Conservation (phyloP, 1,140 invertebrate genomes). For the Zaprionus davidi region DNA sequence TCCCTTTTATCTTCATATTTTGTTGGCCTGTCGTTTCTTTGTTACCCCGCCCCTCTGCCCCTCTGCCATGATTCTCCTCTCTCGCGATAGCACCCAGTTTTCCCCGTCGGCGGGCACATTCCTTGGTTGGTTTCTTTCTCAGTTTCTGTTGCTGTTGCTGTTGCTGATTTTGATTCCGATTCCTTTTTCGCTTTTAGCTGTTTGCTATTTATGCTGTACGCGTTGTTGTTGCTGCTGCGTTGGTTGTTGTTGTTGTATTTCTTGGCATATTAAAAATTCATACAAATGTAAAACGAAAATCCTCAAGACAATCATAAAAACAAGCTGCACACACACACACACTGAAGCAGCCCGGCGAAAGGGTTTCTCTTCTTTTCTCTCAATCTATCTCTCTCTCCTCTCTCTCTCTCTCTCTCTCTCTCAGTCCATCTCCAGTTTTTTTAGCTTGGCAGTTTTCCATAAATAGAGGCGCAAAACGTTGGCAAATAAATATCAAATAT, state of each 20-base stretch:
- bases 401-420: constrained; percentile 25
- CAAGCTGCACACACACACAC: constrained; percentile 5
- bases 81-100: not conserved
- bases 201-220: constrained; percentile 71
- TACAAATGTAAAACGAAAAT: constrained; percentile 82
- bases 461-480: constrained; percentile 53
- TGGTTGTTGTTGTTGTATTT: constrained; percentile 50
- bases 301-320: constrained; percentile 82
- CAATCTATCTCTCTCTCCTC: not conserved
- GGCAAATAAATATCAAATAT: constrained; percentile 77
- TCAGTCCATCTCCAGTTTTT: not conserved
- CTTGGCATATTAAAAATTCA: constrained; percentile 78
- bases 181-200: constrained; percentile 65
- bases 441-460: constrained; percentile 26
- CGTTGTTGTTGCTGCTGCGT: constrained; percentile 18
- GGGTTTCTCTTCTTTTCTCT: constrained; percentile 40
- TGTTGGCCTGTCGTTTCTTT: constrained; percentile 36
- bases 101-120: constrained; percentile 6
- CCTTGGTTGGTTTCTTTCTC: constrained; percentile 22
- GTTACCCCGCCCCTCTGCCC: not conserved
- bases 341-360: constrained; percentile 20
- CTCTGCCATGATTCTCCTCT: not conserved
- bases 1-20: constrained; percentile 77
- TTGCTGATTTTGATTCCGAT: constrained; percentile 65
- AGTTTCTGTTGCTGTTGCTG: constrained; percentile 24